A percentile compares a stretch with the other conserved stretches of the same genome.
phyloP scores from a whole-genome alignment of 2,113 vertebrate species.

The Vulpes lagopus region DNA sequence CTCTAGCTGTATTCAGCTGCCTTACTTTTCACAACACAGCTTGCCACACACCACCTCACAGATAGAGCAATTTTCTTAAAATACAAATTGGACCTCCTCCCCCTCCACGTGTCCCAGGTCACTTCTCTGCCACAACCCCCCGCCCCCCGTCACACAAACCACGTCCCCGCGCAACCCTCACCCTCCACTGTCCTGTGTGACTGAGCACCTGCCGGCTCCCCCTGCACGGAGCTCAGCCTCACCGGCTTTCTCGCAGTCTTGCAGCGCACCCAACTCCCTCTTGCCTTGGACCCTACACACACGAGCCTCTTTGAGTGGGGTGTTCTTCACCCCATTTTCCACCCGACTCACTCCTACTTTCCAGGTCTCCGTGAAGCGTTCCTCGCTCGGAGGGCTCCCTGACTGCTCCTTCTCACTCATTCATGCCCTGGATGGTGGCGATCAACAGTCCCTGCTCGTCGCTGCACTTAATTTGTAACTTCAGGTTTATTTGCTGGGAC shows the following conservation, averaged over 20 bases:
- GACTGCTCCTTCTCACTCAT: neutral
- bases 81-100: neutral
- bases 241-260: neutral
- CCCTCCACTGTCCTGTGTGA: neutral
- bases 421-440: neutral
- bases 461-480: neutral
- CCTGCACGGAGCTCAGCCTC: neutral
- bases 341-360: neutral
- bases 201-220: neutral
- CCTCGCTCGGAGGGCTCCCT: neutral
- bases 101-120: neutral
- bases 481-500: neutral
- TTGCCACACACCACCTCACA: slow-evolving; percentile 54
- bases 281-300: neutral
- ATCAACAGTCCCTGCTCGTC: neutral
- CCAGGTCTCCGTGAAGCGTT: neutral
- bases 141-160: neutral
- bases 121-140: neutral
- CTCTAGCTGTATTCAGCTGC: slow-evolving; percentile 41
- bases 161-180: neutral
- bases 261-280: neutral
- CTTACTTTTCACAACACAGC: slow-evolving; percentile 12
- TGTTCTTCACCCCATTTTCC: neutral
- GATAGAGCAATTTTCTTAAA: slow-evolving; percentile 48
- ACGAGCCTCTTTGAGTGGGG: neutral